Percentiles rank a stretch among this genome's conserved stretches.
phyloP scores from a whole-genome alignment of 1,140 invertebrate species.

The Drosophila takahashii region DNA sequence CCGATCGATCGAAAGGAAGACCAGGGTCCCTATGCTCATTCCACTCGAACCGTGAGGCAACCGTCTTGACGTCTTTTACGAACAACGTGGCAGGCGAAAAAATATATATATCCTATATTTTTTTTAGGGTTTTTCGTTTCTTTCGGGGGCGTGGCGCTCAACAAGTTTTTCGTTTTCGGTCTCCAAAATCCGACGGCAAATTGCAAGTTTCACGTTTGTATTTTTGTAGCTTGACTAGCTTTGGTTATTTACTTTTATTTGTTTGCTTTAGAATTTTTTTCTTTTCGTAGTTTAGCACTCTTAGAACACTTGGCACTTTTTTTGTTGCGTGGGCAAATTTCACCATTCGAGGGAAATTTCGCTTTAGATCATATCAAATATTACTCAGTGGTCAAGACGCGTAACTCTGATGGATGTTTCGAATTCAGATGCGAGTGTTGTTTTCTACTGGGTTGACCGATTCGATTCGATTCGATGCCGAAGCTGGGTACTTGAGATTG shows the following conservation, averaged over 20 bases:
- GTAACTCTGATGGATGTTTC: not conserved
- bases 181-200: constrained; percentile 44
- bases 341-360: constrained; percentile 8
- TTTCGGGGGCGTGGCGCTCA: constrained; percentile 35
- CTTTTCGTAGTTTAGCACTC: constrained; percentile 29
- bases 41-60: constrained; percentile 85
- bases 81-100: constrained; percentile 75
- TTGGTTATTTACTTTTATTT: constrained; percentile 17
- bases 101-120: constrained; percentile 27
- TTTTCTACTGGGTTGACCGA: constrained; percentile 2
- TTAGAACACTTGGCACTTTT: constrained; percentile 65
- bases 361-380: constrained; percentile 11
- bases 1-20: constrained; percentile 84
- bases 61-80: constrained; percentile 84
- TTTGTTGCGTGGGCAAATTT: constrained; percentile 19
- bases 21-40: constrained; percentile 85
- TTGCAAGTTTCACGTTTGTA: constrained; percentile 11
- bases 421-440: not conserved
- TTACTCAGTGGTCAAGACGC: constrained; percentile 8
- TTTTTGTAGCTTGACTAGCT: constrained; percentile 8
- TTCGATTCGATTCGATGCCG: not conserved
- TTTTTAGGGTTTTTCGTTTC: not conserved
- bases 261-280: constrained; percentile 18
- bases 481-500: constrained; percentile 22
- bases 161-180: constrained; percentile 37